Evolutionary conservation across 2,888 invertebrate genomes (phyloP).

Genomic region (Didymodactylos carnosus): DNA sequence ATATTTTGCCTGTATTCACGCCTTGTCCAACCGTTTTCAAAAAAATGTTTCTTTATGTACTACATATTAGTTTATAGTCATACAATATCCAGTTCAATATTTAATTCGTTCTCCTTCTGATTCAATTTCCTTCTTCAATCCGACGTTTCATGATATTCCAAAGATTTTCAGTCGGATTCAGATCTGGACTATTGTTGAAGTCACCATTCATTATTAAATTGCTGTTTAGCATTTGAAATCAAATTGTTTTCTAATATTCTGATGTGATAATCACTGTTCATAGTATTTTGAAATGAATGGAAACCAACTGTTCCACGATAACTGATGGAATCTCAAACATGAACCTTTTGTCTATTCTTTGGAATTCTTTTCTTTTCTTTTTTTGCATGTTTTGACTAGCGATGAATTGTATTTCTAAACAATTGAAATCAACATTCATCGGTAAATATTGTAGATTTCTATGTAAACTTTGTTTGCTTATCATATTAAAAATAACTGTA

Average conservation of each 20-base stretch:
- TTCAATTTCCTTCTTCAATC: too few relatives aligned
- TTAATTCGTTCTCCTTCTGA: conserved; percentile 8
- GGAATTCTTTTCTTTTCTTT: not conserved
- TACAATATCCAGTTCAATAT: conserved; percentile 15
- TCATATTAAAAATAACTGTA: too few relatives aligned
- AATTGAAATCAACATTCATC: not conserved
- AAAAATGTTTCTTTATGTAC: too few relatives aligned
- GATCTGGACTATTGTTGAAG: too few relatives aligned
- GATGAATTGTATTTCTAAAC: not conserved
- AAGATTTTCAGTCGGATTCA: too few relatives aligned
- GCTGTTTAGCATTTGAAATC: not conserved
- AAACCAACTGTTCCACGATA: not conserved
- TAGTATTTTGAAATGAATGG: not conserved
- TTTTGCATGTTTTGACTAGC: not conserved
- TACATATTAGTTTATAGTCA: too few relatives aligned
- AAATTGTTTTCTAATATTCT: not conserved
- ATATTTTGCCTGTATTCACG: too few relatives aligned
- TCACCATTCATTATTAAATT: not conserved
- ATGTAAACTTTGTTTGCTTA: too few relatives aligned
- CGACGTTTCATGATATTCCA: too few relatives aligned
- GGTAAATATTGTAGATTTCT: not conserved
- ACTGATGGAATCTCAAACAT: not conserved
- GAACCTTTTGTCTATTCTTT: not conserved
- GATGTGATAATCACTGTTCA: not conserved
- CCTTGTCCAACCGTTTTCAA: too few relatives aligned